Evolutionary conservation across 2,797 vertebrate species (phyloP).

Genomic region (Anguilla marmorata): DNA sequence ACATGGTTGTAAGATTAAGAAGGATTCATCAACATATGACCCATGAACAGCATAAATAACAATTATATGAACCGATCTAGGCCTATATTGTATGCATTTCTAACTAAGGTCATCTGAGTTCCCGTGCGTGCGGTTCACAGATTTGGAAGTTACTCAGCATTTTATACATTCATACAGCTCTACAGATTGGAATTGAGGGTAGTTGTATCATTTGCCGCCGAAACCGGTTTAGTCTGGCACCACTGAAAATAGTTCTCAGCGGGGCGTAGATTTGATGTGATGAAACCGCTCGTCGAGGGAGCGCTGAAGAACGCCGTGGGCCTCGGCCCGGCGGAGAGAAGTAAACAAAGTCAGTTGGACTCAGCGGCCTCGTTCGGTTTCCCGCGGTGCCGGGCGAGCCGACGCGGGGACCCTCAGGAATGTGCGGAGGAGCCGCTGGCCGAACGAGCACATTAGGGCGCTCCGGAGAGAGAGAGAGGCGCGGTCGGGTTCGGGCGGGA

Average conservation of each 20-base stretch:
- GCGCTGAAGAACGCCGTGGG: not conserved
- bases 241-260: not conserved
- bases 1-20: not conserved
- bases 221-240: not conserved
- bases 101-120: not conserved
- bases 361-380: not conserved
- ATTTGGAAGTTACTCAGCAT: not conserved
- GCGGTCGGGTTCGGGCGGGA: not conserved
- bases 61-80: not conserved
- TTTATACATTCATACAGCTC: not conserved
- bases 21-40: not conserved
- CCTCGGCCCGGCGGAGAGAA: not conserved
- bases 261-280: not conserved
- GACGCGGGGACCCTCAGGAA: not conserved
- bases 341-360: not conserved
- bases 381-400: not conserved
- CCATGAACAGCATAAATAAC: not conserved
- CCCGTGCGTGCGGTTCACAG: not conserved
- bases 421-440: not conserved
- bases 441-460: not conserved
- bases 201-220: not conserved
- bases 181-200: not conserved
- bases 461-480: not conserved
- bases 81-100: not conserved
- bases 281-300: not conserved